These are phyloP conservation scores for Lithodes maja DNA, from an alignment of 2,888 invertebrate genomes.

Conservation along the genomic window DNA sequence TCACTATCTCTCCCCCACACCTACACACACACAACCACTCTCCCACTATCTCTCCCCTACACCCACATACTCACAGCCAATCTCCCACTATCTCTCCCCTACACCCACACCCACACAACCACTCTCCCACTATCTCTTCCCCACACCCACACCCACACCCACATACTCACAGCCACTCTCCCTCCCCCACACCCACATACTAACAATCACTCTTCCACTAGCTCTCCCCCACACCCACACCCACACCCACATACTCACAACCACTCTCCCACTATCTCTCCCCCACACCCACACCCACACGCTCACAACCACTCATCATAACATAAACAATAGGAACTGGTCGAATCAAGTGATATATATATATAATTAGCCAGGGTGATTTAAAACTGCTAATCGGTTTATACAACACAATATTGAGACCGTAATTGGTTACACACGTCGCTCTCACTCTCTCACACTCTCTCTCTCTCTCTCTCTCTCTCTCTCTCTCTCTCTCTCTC, in stretches of 20 bases:
- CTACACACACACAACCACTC: not conserved
- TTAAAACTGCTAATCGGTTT: no score
- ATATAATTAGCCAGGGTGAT: no score
- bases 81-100: not conserved
- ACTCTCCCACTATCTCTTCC: not conserved
- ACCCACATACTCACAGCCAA: not conserved
- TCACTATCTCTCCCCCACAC: not conserved
- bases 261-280: not conserved
- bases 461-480: not conserved
- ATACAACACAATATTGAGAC: no score
- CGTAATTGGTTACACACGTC: no score
- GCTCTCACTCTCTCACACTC: not conserved
- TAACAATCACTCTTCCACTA: conserved; percentile 1
- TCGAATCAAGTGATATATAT: no score
- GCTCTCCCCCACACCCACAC: conserved; percentile 21
- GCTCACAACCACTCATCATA: no score
- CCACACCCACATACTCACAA: conserved; percentile 27
- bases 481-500: conserved; percentile 2
- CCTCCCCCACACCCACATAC: not conserved
- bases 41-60: not conserved
- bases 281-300: not conserved
- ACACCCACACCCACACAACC: not conserved
- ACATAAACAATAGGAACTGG: no score
- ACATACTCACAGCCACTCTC: not conserved
- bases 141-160: not conserved